Percentiles rank a stretch among this genome's conserved stretches.
phyloP scores from a whole-genome alignment of 2,797 vertebrate species.

The Coreius guichenoti region DNA sequence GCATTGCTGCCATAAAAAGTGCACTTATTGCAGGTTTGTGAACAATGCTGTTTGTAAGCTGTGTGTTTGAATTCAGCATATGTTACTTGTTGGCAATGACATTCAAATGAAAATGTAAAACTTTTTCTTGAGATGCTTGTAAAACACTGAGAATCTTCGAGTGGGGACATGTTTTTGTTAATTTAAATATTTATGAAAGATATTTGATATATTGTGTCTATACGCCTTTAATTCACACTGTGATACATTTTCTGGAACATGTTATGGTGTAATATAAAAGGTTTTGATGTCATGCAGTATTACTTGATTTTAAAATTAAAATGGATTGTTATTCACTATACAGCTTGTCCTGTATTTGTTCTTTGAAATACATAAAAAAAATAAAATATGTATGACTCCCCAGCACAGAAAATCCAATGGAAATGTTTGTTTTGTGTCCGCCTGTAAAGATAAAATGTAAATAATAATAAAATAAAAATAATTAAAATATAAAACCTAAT shows the following conservation, averaged over 20 bases:
- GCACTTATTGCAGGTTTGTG: conserved; percentile 41
- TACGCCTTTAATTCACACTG: not conserved
- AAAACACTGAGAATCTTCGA: not conserved
- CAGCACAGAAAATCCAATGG: not conserved
- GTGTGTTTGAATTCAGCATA: conserved; percentile 10
- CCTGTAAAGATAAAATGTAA: not conserved
- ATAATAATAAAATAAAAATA: not conserved
- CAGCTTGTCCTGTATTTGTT: not conserved
- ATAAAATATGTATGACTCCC: not conserved
- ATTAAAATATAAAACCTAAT: not conserved
- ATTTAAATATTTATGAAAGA: not conserved
- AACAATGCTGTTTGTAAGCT: conserved; percentile 5
- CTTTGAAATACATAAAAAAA: not conserved
- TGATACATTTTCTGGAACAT: not conserved
- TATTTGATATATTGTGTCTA: conserved; percentile 18
- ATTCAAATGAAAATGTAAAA: not conserved
- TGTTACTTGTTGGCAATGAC: not conserved
- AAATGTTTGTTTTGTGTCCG: not conserved
- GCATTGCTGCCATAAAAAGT: not conserved
- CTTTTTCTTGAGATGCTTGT: not conserved
- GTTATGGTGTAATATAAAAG: conserved; percentile 4
- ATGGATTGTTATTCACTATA: not conserved
- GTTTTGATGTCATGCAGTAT: conserved; percentile 2
- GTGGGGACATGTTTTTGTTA: conserved; percentile 5
- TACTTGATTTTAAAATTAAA: conserved; percentile 22